Conservation (phyloP, 2,113 vertebrate species). For the Burhinus oedicnemus region DNA sequence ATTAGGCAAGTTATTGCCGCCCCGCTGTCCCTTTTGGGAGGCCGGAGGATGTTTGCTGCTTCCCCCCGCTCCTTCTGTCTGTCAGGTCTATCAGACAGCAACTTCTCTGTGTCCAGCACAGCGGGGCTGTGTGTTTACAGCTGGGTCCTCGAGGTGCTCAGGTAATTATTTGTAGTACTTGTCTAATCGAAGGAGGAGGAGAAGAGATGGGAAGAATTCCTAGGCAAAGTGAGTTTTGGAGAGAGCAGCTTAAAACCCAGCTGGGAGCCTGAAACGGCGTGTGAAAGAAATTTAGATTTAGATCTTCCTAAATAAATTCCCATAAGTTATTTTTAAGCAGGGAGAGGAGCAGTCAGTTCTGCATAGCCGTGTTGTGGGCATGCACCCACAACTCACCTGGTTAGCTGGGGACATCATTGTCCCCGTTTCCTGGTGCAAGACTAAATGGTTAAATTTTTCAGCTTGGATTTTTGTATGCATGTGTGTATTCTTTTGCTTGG, state of each 20-base stretch:
- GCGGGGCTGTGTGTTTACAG: neutral
- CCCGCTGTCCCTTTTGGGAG: neutral
- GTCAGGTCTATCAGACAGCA: neutral
- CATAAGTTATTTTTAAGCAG: neutral
- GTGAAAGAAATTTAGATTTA: neutral
- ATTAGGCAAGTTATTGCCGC: neutral
- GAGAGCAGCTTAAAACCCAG: conserved; percentile 2
- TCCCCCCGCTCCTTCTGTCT: neutral
- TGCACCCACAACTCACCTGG: neutral
- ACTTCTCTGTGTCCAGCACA: neutral
- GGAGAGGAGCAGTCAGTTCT: neutral
- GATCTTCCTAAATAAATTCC: neutral
- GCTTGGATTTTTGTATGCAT: neutral
- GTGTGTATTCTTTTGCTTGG: neutral
- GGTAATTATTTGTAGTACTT: neutral
- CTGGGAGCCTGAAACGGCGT: neutral
- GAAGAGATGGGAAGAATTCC: neutral
- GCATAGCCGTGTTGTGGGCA: neutral
- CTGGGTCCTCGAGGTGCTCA: neutral
- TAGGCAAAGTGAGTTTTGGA: neutral
- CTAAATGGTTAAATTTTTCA: neutral
- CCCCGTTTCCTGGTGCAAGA: neutral
- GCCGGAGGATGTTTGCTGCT: neutral
- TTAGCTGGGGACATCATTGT: neutral
- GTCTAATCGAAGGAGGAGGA: neutral